These are phyloP conservation scores for Taenaris catops DNA, from an alignment of 2,888 invertebrate species.

Conservation along the genomic window DNA sequence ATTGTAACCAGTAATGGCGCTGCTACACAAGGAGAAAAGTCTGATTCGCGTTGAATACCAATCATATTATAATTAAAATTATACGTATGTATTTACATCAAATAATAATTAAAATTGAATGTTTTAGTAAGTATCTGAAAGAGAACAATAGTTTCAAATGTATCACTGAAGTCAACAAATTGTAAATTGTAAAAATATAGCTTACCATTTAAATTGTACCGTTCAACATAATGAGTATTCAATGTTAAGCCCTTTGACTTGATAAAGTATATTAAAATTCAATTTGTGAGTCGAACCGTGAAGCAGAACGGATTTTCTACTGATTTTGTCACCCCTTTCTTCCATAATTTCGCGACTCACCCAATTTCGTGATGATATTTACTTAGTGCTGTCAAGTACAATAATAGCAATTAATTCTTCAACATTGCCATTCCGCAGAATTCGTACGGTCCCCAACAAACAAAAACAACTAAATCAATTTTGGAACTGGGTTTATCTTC, in stretches of 20 bases:
- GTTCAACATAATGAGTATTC: slow-evolving; percentile 64
- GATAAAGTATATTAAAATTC: slow-evolving; percentile 75
- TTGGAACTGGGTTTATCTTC: slow-evolving; percentile 1
- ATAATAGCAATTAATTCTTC: slow-evolving; percentile 34
- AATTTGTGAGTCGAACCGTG: slow-evolving; percentile 71
- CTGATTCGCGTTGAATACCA: too few relatives aligned
- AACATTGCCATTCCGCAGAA: slow-evolving; percentile 16
- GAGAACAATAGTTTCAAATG: background rate
- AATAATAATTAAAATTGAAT: background rate
- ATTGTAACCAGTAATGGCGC: too few relatives aligned
- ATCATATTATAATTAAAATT: too few relatives aligned
- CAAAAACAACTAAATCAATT: slow-evolving; percentile 8
- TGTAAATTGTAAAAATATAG: slow-evolving; percentile 3
- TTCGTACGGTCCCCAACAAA: slow-evolving; percentile 13
- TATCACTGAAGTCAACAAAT: background rate
- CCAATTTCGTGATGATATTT: slow-evolving; percentile 49
- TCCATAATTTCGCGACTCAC: slow-evolving; percentile 64
- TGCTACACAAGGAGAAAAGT: too few relatives aligned
- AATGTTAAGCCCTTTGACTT: slow-evolving; percentile 72
- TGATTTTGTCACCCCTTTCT: slow-evolving; percentile 60
- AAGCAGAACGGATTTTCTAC: slow-evolving; percentile 71
- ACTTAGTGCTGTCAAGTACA: slow-evolving; percentile 46
- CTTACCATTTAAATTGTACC: slow-evolving; percentile 29
- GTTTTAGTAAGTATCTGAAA: background rate
- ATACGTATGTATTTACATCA: background rate